Evolutionary conservation across 2,888 invertebrate species (phyloP).

Genomic region (Caenorhabditis uteleia): DNA sequence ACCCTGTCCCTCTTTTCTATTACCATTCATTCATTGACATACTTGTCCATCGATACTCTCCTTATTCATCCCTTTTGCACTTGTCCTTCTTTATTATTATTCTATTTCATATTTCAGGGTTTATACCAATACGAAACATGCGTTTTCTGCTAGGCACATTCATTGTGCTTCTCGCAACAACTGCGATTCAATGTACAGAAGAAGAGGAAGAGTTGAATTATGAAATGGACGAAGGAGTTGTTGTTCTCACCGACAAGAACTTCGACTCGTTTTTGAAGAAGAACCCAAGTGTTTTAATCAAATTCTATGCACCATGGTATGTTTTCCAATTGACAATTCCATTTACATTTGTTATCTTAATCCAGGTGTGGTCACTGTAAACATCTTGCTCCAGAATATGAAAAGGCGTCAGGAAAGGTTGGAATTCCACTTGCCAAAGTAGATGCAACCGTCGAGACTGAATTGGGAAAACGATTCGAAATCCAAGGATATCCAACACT

Average conservation of each 20-base stretch:
- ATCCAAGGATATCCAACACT: slow-evolving; percentile 75
- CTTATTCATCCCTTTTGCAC: no score
- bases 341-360: not conserved
- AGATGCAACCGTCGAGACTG: slow-evolving; percentile 73
- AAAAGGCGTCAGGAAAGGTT: slow-evolving; percentile 72
- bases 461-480: slow-evolving; percentile 72
- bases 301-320: slow-evolving; percentile 76
- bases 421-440: slow-evolving; percentile 73
- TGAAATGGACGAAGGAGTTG: slow-evolving; percentile 54
- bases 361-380: slow-evolving; percentile 73
- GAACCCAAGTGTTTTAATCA: slow-evolving; percentile 72
- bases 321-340: slow-evolving; percentile 24
- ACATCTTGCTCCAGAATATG: slow-evolving; percentile 72
- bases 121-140: no score
- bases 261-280: slow-evolving; percentile 66
- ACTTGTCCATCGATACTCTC: no score
- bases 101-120: no score
- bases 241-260: slow-evolving; percentile 65
- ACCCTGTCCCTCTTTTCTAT: no score
- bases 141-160: no score
- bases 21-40: no score
- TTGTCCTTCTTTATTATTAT: no score
- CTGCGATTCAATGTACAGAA: no score
- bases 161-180: no score
- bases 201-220: slow-evolving; percentile 48